Conservation (phyloP, 2,797 vertebrate species). For the Sphenodon punctatus region DNA sequence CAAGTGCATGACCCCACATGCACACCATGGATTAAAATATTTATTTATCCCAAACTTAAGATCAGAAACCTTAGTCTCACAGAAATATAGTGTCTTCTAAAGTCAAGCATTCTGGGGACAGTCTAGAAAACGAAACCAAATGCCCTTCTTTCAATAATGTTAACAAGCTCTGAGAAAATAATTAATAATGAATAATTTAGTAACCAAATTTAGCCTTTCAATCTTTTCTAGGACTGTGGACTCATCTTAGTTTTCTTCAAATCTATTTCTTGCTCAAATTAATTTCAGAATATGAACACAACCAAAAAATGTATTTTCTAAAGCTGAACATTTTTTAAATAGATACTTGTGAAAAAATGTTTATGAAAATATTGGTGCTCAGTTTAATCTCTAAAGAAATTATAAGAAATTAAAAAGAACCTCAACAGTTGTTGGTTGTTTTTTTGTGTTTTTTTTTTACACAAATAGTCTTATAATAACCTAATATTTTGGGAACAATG, state of each 20-base stretch:
- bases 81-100: not conserved
- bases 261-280: conserved; percentile 2
- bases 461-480: conserved; percentile 6
- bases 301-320: conserved; percentile 59
- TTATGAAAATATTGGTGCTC: conserved; percentile 46
- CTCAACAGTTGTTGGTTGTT: too few species aligned
- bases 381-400: conserved; percentile 38
- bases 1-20: not conserved
- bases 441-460: conserved; percentile 8
- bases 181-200: not conserved
- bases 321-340: conserved; percentile 25
- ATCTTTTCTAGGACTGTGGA: not conserved
- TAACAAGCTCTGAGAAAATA: not conserved
- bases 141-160: not conserved
- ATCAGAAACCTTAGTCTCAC: not conserved
- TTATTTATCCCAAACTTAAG: not conserved
- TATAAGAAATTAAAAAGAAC: conserved; percentile 13
- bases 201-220: not conserved
- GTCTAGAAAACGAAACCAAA: not conserved
- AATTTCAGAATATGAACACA: conserved; percentile 23
- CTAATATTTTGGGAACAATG: not conserved
- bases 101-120: not conserved
- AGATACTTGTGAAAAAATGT: conserved; percentile 54
- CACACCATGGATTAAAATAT: not conserved
- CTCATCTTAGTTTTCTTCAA: not conserved